phyloP scores from a whole-genome alignment of 2,113 vertebrate species.

The Gopherus flavomarginatus region DNA sequence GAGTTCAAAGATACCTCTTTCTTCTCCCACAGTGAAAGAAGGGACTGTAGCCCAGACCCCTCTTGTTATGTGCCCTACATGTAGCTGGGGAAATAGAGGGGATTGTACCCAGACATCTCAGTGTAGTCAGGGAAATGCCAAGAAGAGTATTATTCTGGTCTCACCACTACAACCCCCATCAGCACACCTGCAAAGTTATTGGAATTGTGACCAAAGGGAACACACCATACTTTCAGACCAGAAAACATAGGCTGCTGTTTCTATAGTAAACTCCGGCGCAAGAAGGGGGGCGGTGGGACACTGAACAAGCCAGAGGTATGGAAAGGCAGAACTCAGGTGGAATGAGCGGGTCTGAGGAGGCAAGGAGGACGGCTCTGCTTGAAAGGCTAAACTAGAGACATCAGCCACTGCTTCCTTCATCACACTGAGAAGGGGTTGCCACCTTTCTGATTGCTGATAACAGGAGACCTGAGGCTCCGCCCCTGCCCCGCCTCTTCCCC shows the following conservation, averaged over 20 bases:
- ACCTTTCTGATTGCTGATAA: too few species aligned
- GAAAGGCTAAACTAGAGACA: background rate
- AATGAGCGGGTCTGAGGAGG: background rate
- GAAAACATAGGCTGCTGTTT: background rate
- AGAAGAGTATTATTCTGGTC: background rate
- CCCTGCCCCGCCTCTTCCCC: too few species aligned
- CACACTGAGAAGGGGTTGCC: background rate
- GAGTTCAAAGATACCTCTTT: background rate
- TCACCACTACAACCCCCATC: background rate
- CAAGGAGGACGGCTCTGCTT: background rate
- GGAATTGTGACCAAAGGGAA: background rate
- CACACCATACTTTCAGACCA: background rate
- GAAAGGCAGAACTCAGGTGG: background rate
- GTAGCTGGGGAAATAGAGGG: background rate
- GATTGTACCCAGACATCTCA: background rate
- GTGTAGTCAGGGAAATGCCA: background rate
- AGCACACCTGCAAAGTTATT: background rate
- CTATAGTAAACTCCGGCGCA: background rate
- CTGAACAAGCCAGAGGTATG: background rate
- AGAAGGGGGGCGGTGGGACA: too few species aligned
- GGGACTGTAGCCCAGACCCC: background rate
- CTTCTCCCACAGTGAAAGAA: background rate
- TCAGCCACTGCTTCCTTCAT: background rate
- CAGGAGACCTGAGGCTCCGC: too few species aligned
- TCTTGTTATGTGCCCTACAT: background rate